phyloP scores from a whole-genome alignment of 2,888 invertebrate species.

The Trisateles emortualis region DNA sequence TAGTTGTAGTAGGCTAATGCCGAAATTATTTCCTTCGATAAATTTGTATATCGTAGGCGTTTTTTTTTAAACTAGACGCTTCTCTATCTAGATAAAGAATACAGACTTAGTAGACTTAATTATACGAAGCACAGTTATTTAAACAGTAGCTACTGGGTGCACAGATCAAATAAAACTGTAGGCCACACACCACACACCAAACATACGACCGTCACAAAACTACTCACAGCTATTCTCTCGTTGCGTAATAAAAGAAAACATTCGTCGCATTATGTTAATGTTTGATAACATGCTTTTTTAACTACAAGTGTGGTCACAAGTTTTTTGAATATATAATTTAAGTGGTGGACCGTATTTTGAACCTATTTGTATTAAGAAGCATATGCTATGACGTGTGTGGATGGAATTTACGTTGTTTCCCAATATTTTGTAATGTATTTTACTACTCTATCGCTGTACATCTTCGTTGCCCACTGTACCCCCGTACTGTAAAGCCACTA shows the following conservation, averaged over 20 bases:
- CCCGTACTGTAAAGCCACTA: too few relatives aligned
- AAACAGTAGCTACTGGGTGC: conserved; percentile 30
- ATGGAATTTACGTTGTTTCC: not conserved
- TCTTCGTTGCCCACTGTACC: too few relatives aligned
- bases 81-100: too few relatives aligned
- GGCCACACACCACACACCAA: conserved; percentile 33
- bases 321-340: conserved; percentile 12
- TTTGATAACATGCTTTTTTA: conserved; percentile 38
- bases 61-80: too few relatives aligned
- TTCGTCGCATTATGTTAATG: conserved; percentile 21
- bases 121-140: conserved; percentile 52
- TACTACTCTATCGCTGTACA: too few relatives aligned
- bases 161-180: conserved; percentile 40
- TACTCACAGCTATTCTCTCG: not conserved
- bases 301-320: conserved; percentile 20
- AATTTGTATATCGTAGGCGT: too few relatives aligned
- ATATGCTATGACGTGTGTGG: not conserved
- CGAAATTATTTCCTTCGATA: too few relatives aligned
- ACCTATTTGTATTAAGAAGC: not conserved
- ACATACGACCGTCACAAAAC: conserved; percentile 6
- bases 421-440: not conserved
- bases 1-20: too few relatives aligned
- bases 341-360: conserved; percentile 11
- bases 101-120: conserved; percentile 11
- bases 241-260: conserved; percentile 18